Percentiles rank a stretch among this genome's conserved stretches.
Evolutionary conservation across 1,140 invertebrate species (phyloP).

Genomic region (Eupeodes corollae): DNA sequence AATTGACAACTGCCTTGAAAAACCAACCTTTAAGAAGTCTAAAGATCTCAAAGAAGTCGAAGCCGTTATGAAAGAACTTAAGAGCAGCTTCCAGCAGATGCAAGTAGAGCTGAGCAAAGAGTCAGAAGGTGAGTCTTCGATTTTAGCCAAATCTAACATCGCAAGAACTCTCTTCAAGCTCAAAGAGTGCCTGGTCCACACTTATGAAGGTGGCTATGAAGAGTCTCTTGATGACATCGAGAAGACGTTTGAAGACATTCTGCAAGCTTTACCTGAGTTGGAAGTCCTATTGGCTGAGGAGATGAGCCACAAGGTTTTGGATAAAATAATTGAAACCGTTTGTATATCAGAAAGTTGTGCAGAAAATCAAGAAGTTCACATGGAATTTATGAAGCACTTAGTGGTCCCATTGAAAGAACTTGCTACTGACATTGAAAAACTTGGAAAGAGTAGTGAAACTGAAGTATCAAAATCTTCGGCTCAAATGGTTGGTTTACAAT

Average conservation of each 20-base stretch:
- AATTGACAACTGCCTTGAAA: slow-evolving; percentile 20
- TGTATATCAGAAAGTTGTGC: neutral
- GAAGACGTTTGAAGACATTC: slow-evolving; percentile 29
- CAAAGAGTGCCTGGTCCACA: slow-evolving; percentile 33
- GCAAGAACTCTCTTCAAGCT: slow-evolving; percentile 29
- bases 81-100: slow-evolving; percentile 21
- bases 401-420: slow-evolving; percentile 8
- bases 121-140: slow-evolving; percentile 16
- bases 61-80: slow-evolving; percentile 24
- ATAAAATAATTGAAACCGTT: slow-evolving; percentile 4
- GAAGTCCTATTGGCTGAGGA: slow-evolving; percentile 27
- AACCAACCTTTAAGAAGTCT: slow-evolving; percentile 11
- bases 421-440: slow-evolving; percentile 5
- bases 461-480: slow-evolving; percentile 26
- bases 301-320: slow-evolving; percentile 25
- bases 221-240: slow-evolving; percentile 28
- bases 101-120: slow-evolving; percentile 16
- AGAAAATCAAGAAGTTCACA: neutral
- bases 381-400: neutral
- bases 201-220: slow-evolving; percentile 26
- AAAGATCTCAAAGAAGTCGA: slow-evolving; percentile 19
- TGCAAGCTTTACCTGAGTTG: slow-evolving; percentile 21
- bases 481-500: slow-evolving; percentile 22
- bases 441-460: slow-evolving; percentile 13
- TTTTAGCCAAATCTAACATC: slow-evolving; percentile 21